These are phyloP conservation scores for Rutpela maculata DNA, from an alignment of 2,888 invertebrate genomes.

Conservation along the genomic window DNA sequence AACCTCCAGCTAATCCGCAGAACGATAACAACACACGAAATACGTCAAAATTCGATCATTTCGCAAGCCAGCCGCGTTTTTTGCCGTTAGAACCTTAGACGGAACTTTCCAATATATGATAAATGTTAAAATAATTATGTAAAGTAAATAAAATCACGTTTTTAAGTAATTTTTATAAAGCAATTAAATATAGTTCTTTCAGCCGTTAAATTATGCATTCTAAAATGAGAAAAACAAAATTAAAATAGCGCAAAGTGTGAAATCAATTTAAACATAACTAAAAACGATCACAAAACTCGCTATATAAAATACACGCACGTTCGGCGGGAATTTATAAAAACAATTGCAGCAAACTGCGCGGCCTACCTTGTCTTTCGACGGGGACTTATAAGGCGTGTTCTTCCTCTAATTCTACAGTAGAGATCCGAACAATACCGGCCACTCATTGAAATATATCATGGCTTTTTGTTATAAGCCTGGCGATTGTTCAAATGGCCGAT, in stretches of 20 bases:
- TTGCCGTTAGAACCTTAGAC: not conserved
- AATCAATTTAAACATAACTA: constrained; percentile 66
- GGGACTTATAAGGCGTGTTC: constrained; percentile 30
- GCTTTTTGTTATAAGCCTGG: constrained; percentile 57
- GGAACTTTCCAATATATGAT: constrained; percentile 33
- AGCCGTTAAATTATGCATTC: constrained; percentile 68
- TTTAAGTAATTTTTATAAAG: constrained; percentile 50
- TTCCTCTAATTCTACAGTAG: constrained; percentile 48
- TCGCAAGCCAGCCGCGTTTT: not conserved
- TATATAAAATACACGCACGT: constrained; percentile 69
- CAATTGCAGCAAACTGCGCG: constrained; percentile 56
- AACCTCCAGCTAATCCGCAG: not conserved
- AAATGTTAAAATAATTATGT: constrained; percentile 27
- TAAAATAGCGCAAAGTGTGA: constrained; percentile 66
- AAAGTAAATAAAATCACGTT: constrained; percentile 49
- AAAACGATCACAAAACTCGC: constrained; percentile 63
- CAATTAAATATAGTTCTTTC: constrained; percentile 58
- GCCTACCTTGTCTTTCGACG: constrained; percentile 45
- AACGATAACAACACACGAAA: not conserved
- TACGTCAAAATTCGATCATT: constrained; percentile 1
- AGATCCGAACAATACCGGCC: constrained; percentile 56
- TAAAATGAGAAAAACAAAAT: constrained; percentile 65
- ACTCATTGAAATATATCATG: constrained; percentile 58
- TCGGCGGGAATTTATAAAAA: constrained; percentile 67
- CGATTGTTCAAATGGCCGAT: constrained; percentile 58